Conservation (phyloP, 1,140 invertebrate species). For the Eriocheir sinensis region DNA sequence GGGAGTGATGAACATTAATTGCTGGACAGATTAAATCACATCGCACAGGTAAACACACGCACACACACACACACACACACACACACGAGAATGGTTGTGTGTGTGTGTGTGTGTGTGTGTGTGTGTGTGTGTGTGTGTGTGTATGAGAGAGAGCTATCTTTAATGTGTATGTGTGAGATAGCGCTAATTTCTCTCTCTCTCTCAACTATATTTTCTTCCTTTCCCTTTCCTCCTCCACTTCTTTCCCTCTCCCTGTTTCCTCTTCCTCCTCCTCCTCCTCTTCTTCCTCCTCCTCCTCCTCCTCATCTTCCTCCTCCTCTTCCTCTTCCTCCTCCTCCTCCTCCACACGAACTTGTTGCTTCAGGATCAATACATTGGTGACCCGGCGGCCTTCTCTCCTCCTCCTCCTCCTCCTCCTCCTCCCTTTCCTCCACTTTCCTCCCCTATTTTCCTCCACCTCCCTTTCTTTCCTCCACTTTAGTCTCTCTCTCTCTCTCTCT, state of each 20-base stretch:
- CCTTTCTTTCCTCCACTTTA: not conserved
- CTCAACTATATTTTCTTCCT: not conserved
- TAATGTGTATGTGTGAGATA: no score
- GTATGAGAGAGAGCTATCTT: no score
- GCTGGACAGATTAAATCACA: not conserved
- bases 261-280: not conserved
- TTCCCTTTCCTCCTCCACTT: not conserved
- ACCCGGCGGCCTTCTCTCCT: not conserved
- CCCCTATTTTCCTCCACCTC: no score
- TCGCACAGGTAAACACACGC: not conserved
- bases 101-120: no score
- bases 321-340: slow-evolving; percentile 19
- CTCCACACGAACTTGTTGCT: slow-evolving; percentile 19
- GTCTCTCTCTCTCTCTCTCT: not conserved
- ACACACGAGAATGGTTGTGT: not conserved
- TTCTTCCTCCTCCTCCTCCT: no score
- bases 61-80: slow-evolving; percentile 4
- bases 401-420: not conserved
- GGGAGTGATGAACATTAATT: not conserved
- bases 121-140: no score
- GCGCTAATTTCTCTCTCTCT: no score
- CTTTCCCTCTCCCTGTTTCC: not conserved
- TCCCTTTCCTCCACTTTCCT: not conserved
- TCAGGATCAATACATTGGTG: slow-evolving; percentile 19
- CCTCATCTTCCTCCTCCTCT: slow-evolving; percentile 1